These are phyloP conservation scores for Pseudochirops cupreus DNA, from an alignment of 2,797 vertebrate genomes.

Conservation along the genomic window DNA sequence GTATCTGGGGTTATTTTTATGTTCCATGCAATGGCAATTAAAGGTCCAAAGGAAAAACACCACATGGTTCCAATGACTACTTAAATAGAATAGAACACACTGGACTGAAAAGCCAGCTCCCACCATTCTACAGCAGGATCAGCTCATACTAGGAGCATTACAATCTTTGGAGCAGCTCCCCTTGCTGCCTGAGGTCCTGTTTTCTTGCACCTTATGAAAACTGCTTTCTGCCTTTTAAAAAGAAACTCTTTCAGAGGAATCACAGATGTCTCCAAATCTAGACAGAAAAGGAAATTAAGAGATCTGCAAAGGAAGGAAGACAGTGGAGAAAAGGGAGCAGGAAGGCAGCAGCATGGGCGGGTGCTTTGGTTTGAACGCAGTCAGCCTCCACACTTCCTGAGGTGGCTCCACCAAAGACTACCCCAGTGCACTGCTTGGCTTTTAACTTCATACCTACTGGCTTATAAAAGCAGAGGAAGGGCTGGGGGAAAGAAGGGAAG, in stretches of 20 bases:
- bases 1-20: constrained; percentile 68
- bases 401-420: not conserved
- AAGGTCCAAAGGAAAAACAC: constrained; percentile 67
- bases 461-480: not conserved
- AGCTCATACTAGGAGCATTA: not conserved
- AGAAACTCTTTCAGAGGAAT: constrained; percentile 12
- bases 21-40: constrained; percentile 55
- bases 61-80: constrained; percentile 50
- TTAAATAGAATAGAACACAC: constrained; percentile 49
- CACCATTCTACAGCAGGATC: constrained; percentile 28
- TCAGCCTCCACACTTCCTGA: too few relatives aligned
- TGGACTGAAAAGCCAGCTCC: constrained; percentile 56
- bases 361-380: not conserved
- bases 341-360: not conserved
- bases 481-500: not conserved
- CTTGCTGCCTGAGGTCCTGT: constrained; percentile 5
- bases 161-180: constrained; percentile 5
- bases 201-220: not conserved
- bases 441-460: constrained; percentile 32
- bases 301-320: not conserved
- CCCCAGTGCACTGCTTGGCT: not conserved
- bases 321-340: not conserved
- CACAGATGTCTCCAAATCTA: not conserved
- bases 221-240: not conserved
- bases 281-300: not conserved